A percentile compares a stretch with the other conserved stretches of the same genome.
Conservation (phyloP, 35 echinoderm and acorn worm genomes). For the Heliocidaris erythrogramma region DNA sequence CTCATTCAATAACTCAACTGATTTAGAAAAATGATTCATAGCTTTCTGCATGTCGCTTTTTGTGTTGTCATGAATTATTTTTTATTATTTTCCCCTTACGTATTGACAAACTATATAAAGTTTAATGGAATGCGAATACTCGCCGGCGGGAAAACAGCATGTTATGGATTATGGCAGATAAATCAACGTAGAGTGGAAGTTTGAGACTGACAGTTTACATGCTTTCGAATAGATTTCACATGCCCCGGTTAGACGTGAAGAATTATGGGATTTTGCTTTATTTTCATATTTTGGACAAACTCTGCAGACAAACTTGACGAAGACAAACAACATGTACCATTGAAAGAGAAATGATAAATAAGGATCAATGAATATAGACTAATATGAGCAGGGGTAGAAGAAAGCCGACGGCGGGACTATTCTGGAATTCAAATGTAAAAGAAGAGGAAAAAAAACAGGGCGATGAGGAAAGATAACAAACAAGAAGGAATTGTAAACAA, state of each 20-base stretch:
- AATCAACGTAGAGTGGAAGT: background rate
- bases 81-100: background rate
- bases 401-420: too few relatives aligned
- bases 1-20: background rate
- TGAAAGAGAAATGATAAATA: too few relatives aligned
- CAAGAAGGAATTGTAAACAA: too few relatives aligned
- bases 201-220: background rate
- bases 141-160: constrained; percentile 6
- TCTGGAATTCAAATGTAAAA: too few relatives aligned
- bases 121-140: background rate
- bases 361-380: too few relatives aligned
- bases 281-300: background rate
- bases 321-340: too few relatives aligned
- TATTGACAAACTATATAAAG: background rate
- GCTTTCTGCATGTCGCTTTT: background rate
- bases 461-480: too few relatives aligned
- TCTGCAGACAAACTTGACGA: background rate
- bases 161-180: background rate
- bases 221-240: background rate
- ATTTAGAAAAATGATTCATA: background rate
- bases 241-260: background rate
- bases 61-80: background rate
- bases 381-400: too few relatives aligned
- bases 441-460: too few relatives aligned
- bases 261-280: background rate